Evolutionary conservation across 1,140 invertebrate species (phyloP).

Genomic region (Solen grandis): DNA sequence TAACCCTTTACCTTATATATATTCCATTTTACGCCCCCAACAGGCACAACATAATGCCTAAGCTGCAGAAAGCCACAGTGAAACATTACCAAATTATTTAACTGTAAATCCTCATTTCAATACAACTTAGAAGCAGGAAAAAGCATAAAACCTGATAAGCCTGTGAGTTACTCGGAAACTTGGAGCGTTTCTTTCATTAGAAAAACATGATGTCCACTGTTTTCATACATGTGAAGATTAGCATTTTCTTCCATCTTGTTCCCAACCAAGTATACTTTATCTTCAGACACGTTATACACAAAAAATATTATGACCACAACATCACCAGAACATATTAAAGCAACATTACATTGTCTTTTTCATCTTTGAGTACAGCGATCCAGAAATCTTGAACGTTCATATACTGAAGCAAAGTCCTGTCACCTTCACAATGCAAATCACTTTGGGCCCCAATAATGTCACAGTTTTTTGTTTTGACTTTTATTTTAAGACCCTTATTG

Average conservation of each 20-base stretch:
- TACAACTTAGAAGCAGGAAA: too few species aligned
- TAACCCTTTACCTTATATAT: too few species aligned
- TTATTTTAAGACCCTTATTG: slow-evolving; percentile 7
- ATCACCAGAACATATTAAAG: not conserved
- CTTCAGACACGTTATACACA: not conserved
- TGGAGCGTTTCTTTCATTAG: not conserved
- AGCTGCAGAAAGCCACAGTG: too few species aligned
- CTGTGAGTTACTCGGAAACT: not conserved
- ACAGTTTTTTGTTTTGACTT: not conserved
- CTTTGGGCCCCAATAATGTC: slow-evolving; percentile 3
- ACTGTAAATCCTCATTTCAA: too few species aligned
- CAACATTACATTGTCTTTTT: slow-evolving; percentile 13
- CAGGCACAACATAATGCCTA: too few species aligned
- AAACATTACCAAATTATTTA: too few species aligned
- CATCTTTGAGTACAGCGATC: not conserved
- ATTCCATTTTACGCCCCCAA: too few species aligned
- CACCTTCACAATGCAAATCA: not conserved
- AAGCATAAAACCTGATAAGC: too few species aligned
- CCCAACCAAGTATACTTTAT: not conserved
- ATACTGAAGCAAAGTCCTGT: not conserved
- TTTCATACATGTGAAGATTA: not conserved
- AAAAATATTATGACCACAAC: not conserved
- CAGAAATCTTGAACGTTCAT: not conserved
- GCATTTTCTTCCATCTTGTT: not conserved
- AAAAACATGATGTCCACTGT: not conserved